These are phyloP conservation scores for Alviniconcha marisindica DNA, from an alignment of 1,140 invertebrate species.

Conservation along the genomic window DNA sequence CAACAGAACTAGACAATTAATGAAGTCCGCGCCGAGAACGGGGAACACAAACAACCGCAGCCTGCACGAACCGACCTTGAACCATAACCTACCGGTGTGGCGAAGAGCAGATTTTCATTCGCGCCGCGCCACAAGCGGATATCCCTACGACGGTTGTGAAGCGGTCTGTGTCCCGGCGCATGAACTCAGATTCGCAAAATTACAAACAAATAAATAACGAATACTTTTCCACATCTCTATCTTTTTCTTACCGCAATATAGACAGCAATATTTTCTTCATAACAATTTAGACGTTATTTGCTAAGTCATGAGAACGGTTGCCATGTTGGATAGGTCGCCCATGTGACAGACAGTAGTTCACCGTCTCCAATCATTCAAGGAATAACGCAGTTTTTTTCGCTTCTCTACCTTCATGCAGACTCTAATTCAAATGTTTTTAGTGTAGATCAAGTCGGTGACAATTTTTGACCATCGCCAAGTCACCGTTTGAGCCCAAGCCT, in stretches of 20 bases:
- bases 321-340: slow-evolving; percentile 31
- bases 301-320: slow-evolving; percentile 19
- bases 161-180: slow-evolving; percentile 27
- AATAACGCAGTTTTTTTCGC: slow-evolving; percentile 4
- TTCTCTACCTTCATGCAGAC: background rate
- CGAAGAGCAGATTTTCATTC: background rate
- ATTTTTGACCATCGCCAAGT: background rate
- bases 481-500: slow-evolving; percentile 19
- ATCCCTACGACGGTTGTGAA: slow-evolving; percentile 29
- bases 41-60: too few relatives aligned
- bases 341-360: slow-evolving; percentile 15
- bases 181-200: background rate
- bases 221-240: background rate
- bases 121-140: slow-evolving; percentile 26
- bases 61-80: too few relatives aligned
- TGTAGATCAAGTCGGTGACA: slow-evolving; percentile 19
- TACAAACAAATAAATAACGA: background rate
- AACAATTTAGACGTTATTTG: background rate
- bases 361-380: background rate
- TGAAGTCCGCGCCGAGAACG: too few relatives aligned
- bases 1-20: too few relatives aligned
- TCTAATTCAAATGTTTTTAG: slow-evolving; percentile 19
- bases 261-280: too few relatives aligned
- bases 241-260: background rate
- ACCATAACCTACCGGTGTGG: background rate